Base-by-base conservation (phyloP, 2,888 invertebrate species). In the Tromatobia lineatoria region DNA sequence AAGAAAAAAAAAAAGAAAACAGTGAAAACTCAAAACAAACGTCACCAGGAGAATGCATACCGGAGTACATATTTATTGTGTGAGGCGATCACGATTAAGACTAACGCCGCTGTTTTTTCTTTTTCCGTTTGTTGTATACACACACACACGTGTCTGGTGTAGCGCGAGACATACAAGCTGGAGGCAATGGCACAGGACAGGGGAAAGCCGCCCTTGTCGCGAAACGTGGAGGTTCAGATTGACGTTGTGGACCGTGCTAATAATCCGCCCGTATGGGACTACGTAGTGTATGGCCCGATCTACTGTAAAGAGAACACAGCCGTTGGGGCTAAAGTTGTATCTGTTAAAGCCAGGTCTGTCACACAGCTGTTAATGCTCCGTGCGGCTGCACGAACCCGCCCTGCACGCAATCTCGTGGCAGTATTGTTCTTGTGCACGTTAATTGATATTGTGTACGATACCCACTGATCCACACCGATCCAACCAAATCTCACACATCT, bases 121-220 rank as follows among this genome's bases (percentile, higher is more conserved):
- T 95, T 95, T 95, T 95, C 95, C 95, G 95, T 95, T 92, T 91
- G 91, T 92, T 91, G 87, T 90, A 90, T 89, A 90, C 91, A 90
- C 94, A 86, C 87, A 85, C 84, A 85, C 84, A 79, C 77, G 82
- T 80, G 75, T 75, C 76, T 83, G 83, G 94, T 94, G 94, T 96
- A 98, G 98, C 97, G 98, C 96, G 98, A 98, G 96, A 98, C 98
- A 94, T 99, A 98, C 97, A 98, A 98, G 96, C 96, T 99, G 96
- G 98, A 98, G 96, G 99, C 99, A 95, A 98, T 97, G 96, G 99
- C 99, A 95, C 97, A 98, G 96, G 99, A 99, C 96, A 98, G 98
- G 96, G 99, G 99, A 94, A 97, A 96, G 95, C 98, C 98, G 94
- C 97, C 98, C 95, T 96, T 99, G 95, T 97, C 98, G 95, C 96